Conservation (phyloP, 1,140 invertebrate species). For the Cheumatopsyche charites region DNA sequence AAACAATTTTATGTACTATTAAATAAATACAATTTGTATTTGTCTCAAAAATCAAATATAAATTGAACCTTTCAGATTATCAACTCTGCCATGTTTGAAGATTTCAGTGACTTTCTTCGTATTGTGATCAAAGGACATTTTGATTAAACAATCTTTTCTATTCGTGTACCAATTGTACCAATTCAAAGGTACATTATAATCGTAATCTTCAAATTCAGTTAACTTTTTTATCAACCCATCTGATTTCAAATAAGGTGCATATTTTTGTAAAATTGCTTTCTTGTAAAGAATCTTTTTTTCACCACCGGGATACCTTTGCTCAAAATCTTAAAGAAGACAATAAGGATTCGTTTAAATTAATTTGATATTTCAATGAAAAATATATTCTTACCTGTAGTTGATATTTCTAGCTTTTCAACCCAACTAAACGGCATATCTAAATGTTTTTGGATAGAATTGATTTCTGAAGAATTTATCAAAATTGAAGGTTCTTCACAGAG, state of each 20-base stretch:
- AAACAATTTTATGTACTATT: background rate
- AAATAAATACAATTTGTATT: background rate
- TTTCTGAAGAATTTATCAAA: slow-evolving; percentile 50
- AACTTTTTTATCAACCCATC: slow-evolving; percentile 75
- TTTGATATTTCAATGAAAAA: background rate
- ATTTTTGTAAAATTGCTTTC: slow-evolving; percentile 76
- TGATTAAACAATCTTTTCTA: slow-evolving; percentile 70
- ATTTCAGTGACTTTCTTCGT: slow-evolving; percentile 67
- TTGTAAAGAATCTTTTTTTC: slow-evolving; percentile 77
- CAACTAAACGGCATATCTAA: slow-evolving; percentile 82
- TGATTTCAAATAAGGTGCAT: slow-evolving; percentile 73
- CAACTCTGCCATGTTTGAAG: slow-evolving; percentile 71
- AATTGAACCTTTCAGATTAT: slow-evolving; percentile 69
- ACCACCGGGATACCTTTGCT: slow-evolving; percentile 75
- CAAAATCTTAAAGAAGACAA: slow-evolving; percentile 66
- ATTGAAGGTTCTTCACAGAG: slow-evolving; percentile 65
- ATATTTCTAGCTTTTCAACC: slow-evolving; percentile 73
- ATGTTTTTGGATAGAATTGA: slow-evolving; percentile 68
- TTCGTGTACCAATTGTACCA: slow-evolving; percentile 74
- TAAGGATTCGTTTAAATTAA: background rate
- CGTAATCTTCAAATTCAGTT: slow-evolving; percentile 72
- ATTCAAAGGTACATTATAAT: slow-evolving; percentile 64
- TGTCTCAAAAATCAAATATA: slow-evolving; percentile 13
- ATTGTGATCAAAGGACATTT: slow-evolving; percentile 65
- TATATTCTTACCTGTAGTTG: slow-evolving; percentile 63